Evolutionary conservation across 2,113 vertebrate genomes (phyloP), one percentile per base, ranked within the genome.

Genomic region (Mus pahari): DNA sequence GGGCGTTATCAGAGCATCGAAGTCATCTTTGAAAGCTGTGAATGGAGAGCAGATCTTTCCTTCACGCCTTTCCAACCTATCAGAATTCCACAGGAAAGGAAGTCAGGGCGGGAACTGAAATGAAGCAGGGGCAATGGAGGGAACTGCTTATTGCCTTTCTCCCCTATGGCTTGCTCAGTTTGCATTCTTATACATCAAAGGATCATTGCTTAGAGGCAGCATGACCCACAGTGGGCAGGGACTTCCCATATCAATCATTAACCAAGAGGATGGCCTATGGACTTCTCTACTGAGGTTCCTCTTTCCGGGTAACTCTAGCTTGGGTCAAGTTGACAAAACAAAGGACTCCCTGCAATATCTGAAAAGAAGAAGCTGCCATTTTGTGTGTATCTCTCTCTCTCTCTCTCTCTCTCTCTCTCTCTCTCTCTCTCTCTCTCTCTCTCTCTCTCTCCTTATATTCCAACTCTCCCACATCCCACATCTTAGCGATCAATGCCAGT

Each of bases 11-110:
- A 75, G 77, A n/a, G 14, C 33, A 26, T 73, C 45, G 87, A 66
- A 95, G 39, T 3, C 12, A 31, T 73, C 87, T 94, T 89, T 94
- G 91, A 91, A 89, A 94, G 45, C 66, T 70, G 10, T 22, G 20
- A 50, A 28, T 17, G 77, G 55, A 75, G 84, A 62, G 7, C 26
- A n/a, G 36, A 42, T 86, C 68, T 79, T 55, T 50, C 68, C 45
- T 42, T 70, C 81, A 7, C 48, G 36, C 36, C 50, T 28, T 82
- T 86, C 79, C 36, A 86, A 74, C 48, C 28, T 88, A 13, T 89
- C 48, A 58, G 45, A 79, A 64, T 77, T 92, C n/a, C 36, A 48
- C 12, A 45, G 36, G 68, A 92, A 93, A 92, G 10, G 1, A 83
- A 83, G 36, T 60, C 79, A 83, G 39, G 53, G 53, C 58, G 58